phyloP scores from a whole-genome alignment of 2,797 vertebrate genomes.

The Rhyacichthys aspro region DNA sequence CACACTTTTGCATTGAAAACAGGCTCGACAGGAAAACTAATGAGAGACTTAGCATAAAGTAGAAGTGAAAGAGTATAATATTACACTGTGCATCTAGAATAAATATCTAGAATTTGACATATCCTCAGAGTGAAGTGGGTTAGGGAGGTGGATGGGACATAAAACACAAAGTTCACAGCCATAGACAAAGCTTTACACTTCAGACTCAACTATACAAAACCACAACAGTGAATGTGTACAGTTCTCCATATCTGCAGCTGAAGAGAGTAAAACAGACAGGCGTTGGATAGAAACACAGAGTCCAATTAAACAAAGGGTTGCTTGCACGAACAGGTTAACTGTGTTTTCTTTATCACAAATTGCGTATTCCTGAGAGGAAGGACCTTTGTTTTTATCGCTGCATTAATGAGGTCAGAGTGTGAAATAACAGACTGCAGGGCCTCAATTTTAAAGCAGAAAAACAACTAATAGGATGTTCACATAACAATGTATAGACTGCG shows the following conservation, averaged over 20 bases:
- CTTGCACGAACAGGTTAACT: not conserved
- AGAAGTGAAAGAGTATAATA: not conserved
- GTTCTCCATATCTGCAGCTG: no score
- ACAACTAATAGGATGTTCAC: not conserved
- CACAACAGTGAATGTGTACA: no score
- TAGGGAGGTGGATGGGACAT: no score
- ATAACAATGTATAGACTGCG: not conserved
- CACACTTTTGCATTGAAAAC: not conserved
- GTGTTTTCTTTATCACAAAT: constrained; percentile 3
- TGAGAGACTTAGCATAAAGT: not conserved
- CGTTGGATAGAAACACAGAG: constrained; percentile 1
- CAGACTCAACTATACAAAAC: no score
- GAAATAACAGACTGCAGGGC: not conserved
- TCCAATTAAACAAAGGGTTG: constrained; percentile 2
- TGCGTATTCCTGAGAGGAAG: not conserved
- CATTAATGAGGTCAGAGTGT: not conserved
- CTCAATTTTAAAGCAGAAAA: not conserved
- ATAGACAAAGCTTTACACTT: no score
- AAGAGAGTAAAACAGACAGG: no score
- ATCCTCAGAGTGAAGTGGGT: no score
- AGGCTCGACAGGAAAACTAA: not conserved
- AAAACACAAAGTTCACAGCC: no score
- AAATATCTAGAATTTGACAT: no score
- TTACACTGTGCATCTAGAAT: no score
- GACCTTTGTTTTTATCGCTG: not conserved